A percentile compares a stretch with the other conserved stretches of the same genome.
Conservation (phyloP, 2,113 vertebrate species). For the Procavia capensis region DNA sequence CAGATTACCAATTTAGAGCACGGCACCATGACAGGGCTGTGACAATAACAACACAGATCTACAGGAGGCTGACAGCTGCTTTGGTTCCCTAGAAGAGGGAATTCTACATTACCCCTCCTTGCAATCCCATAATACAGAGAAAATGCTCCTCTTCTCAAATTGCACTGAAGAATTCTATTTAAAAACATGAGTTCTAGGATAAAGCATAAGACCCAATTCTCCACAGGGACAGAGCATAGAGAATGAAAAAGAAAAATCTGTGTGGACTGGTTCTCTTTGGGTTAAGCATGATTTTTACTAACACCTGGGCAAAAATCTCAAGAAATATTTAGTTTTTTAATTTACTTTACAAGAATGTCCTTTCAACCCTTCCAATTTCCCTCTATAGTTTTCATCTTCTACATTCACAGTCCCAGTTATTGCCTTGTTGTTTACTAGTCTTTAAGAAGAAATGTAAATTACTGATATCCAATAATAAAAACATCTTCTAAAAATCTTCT, state of each 20-base stretch:
- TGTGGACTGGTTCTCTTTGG: background rate
- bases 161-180: background rate
- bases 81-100: background rate
- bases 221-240: background rate
- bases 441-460: slow-evolving; percentile 71
- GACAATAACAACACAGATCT: background rate
- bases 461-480: slow-evolving; percentile 65
- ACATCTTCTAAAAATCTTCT: slow-evolving; percentile 62
- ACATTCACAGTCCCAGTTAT: slow-evolving; percentile 12
- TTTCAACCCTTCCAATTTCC: background rate
- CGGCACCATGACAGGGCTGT: background rate
- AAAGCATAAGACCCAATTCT: background rate
- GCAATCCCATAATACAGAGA: background rate
- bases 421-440: slow-evolving; percentile 41
- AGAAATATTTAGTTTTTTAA: slow-evolving; percentile 36
- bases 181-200: slow-evolving; percentile 4
- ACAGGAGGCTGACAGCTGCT: background rate
- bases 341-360: slow-evolving; percentile 20
- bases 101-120: background rate
- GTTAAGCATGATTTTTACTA: slow-evolving; percentile 10
- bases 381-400: slow-evolving; percentile 43
- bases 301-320: background rate
- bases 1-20: slow-evolving; percentile 27
- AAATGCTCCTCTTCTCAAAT: background rate
- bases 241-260: slow-evolving; percentile 17